Evolutionary conservation across 2,113 vertebrate genomes (phyloP), one percentile per base, ranked within the genome.

Genomic region (Uria aalge): DNA sequence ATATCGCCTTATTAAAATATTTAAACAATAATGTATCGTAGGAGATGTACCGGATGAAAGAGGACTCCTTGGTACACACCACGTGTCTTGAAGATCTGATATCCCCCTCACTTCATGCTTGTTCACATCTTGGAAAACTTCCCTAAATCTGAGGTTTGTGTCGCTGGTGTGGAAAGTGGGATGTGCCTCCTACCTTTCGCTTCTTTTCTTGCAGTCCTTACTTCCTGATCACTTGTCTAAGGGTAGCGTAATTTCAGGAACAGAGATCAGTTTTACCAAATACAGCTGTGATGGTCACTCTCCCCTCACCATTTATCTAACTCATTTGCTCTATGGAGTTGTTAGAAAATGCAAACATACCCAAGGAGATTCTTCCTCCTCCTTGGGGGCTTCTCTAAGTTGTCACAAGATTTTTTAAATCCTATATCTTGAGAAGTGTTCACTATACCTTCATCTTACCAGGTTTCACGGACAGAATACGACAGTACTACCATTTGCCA

Each of bases 351-450:
- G 34, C 41, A 71, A 27, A 57, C 11, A 2, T 34, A 50, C 32
- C 18, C 40, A 19, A 60, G 7, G 6, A 2, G 2, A 8, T 36
- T 7, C 12, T 40, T 94, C 8, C 8, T 43, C 19, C 36, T 68
- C 26, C 36, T 8, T 57, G 18, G 4, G 9, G 11, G 3, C 22
- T 88, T 66, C 55, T 80, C 34, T 66, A 57, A 60, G 8, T 23
- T 62, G 14, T 53, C 57, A 43, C 10, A 77, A 53, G 30, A 29
- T 56, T 67, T 57, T 68, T 64, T 72, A 29, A 89, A 30, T 66
- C 12, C 12, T 53, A 0, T 9, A 8, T 48, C 34, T 52, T 66
- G 48, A 56, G 63, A 72, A 56, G 7, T 3, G 0, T 38, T 93
- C 20, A 1, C 38, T 84, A 26, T 52, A 66, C 34, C 45, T 75